These are phyloP conservation scores for Miichthys miiuy DNA, from an alignment of 2,797 vertebrate genomes.

Conservation along the genomic window DNA sequence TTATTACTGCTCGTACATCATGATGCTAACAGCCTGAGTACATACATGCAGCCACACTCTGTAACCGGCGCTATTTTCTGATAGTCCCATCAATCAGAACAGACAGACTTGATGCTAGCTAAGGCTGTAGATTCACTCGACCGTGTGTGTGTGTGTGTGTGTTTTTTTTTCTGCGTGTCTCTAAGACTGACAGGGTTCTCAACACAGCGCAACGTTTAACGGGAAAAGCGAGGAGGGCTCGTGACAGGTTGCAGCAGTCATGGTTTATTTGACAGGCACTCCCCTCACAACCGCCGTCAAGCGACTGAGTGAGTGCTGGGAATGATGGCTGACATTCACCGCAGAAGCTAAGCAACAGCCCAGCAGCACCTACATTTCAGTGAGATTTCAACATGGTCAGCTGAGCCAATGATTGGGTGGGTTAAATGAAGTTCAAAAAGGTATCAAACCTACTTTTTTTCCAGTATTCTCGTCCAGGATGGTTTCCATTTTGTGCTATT, in stretches of 20 bases:
- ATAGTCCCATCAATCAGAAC: constrained; percentile 58
- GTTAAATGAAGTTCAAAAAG: background rate
- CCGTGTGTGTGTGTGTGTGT: constrained; percentile 11
- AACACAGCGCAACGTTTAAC: constrained; percentile 63
- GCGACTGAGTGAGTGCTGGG: constrained; percentile 37
- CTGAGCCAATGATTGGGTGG: background rate
- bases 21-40: constrained; percentile 20
- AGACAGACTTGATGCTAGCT: constrained; percentile 45
- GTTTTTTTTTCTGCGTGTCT: constrained; percentile 28
- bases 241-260: constrained; percentile 74
- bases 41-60: constrained; percentile 17
- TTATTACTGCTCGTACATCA: constrained; percentile 28
- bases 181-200: constrained; percentile 65
- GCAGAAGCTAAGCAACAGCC: constrained; percentile 29
- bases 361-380: background rate
- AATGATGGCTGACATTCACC: constrained; percentile 40
- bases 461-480: background rate
- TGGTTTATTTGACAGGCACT: constrained; percentile 75
- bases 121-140: constrained; percentile 34
- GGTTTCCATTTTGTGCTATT: background rate
- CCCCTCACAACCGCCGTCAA: constrained; percentile 30
- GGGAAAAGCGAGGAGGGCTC: constrained; percentile 45
- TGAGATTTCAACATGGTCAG: constrained; percentile 23
- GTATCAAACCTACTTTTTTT: background rate
- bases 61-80: constrained; percentile 36